phyloP scores from a whole-genome alignment of 2,113 vertebrate genomes.

The Sturnus vulgaris region DNA sequence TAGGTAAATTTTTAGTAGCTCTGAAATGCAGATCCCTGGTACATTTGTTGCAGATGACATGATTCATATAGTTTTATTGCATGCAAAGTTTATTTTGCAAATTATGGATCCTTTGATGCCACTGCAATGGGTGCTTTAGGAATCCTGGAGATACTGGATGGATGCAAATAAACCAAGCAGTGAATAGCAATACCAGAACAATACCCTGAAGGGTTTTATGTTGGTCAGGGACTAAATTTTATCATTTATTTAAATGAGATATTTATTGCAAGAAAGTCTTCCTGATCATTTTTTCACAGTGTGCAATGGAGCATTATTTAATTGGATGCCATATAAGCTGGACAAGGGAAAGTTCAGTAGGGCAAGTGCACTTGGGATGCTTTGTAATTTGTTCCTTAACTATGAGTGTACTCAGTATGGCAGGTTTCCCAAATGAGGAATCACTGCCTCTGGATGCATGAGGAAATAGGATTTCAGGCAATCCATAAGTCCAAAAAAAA shows the following conservation, averaged over 20 bases:
- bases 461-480: background rate
- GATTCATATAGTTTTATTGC: slow-evolving; percentile 23
- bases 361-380: background rate
- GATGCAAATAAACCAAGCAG: background rate
- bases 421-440: slow-evolving; percentile 28
- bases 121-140: background rate
- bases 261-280: background rate
- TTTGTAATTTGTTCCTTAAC: slow-evolving; percentile 39
- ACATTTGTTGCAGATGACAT: background rate
- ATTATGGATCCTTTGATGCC: slow-evolving; percentile 1
- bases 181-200: background rate
- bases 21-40: background rate
- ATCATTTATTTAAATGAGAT: background rate
- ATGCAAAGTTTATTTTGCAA: slow-evolving; percentile 5
- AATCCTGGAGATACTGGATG: background rate
- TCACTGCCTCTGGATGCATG: background rate
- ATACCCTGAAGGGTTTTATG: background rate
- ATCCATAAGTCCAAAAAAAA: background rate
- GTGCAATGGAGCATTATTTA: slow-evolving; percentile 59
- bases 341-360: background rate
- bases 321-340: slow-evolving; percentile 41
- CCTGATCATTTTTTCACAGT: slow-evolving; percentile 21
- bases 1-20: slow-evolving; percentile 37
- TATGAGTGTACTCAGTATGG: background rate
- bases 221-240: background rate